phyloP scores from a whole-genome alignment of 2,113 vertebrate species.

The Morphnarchus princeps region DNA sequence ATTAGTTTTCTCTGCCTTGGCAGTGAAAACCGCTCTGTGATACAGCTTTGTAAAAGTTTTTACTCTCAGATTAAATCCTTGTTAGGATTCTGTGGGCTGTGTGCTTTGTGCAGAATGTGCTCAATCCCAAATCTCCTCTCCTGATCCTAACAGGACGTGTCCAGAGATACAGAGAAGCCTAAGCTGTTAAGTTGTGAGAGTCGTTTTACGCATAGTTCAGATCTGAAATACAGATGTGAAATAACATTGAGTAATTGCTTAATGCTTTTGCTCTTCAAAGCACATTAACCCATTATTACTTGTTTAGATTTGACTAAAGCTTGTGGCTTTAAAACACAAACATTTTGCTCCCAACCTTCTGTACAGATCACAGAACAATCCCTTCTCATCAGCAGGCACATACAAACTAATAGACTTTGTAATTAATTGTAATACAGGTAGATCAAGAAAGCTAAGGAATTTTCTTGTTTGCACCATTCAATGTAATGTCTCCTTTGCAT shows the following conservation, averaged over 20 bases:
- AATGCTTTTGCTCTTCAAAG: background rate
- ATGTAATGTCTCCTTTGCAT: background rate
- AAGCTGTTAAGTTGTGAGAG: background rate
- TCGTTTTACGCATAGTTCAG: background rate
- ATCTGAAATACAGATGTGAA: background rate
- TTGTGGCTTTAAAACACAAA: background rate
- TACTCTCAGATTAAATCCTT: background rate
- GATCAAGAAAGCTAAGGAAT: background rate
- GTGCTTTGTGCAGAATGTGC: background rate
- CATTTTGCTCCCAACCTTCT: background rate
- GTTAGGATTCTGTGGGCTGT: background rate
- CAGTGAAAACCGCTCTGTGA: background rate
- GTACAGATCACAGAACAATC: background rate
- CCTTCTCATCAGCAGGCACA: background rate
- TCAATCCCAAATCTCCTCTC: background rate
- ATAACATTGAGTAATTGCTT: background rate
- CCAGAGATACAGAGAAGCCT: background rate
- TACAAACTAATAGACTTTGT: background rate
- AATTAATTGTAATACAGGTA: background rate
- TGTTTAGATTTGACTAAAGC: background rate
- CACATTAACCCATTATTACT: background rate
- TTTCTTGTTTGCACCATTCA: background rate
- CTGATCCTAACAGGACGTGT: background rate
- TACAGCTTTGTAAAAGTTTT: background rate
- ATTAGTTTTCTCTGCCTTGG: conserved; percentile 1